Percentiles rank a stretch among this genome's conserved stretches.
Conservation (phyloP, 1,140 invertebrate genomes). For the Zaprionus vittiger region DNA sequence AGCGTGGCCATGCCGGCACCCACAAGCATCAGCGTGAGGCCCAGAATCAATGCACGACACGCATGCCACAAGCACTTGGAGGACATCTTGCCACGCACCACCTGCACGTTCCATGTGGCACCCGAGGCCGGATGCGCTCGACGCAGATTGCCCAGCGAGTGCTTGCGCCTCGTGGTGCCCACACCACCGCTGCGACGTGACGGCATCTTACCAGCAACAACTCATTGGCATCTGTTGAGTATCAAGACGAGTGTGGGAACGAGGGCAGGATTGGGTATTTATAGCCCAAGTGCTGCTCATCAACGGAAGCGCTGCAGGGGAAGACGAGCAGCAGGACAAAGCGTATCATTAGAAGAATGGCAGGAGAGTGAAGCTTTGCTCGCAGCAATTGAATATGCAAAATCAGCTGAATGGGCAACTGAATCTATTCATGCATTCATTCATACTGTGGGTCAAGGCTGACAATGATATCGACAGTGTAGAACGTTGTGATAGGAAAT, state of each 20-base stretch:
- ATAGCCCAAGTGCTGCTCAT: constrained; percentile 7
- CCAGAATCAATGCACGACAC: constrained; percentile 93
- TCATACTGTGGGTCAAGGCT: background rate
- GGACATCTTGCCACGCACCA: constrained; percentile 92
- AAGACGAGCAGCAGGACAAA: constrained; percentile 21
- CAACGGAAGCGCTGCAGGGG: background rate
- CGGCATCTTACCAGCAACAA: constrained; percentile 64
- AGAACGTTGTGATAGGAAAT: too few relatives aligned
- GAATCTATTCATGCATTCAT: constrained; percentile 2
- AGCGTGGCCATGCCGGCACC: constrained; percentile 96
- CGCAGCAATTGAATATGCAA: background rate
- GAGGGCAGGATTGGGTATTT: background rate
- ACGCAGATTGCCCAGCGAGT: constrained; percentile 86
- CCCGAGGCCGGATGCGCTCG: constrained; percentile 89
- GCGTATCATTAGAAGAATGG: constrained; percentile 13
- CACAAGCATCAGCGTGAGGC: constrained; percentile 92
- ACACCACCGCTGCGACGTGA: constrained; percentile 81
- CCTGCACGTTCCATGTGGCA: constrained; percentile 90
- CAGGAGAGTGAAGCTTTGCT: background rate
- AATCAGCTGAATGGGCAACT: constrained; percentile 3
- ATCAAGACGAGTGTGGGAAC: background rate
- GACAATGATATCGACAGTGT: background rate
- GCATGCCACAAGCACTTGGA: constrained; percentile 95
- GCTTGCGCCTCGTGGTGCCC: constrained; percentile 85
- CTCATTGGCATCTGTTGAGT: constrained; percentile 39